Evolutionary conservation across 2,113 vertebrate genomes (phyloP).

Genomic region (Psilopsiagon aymara): DNA sequence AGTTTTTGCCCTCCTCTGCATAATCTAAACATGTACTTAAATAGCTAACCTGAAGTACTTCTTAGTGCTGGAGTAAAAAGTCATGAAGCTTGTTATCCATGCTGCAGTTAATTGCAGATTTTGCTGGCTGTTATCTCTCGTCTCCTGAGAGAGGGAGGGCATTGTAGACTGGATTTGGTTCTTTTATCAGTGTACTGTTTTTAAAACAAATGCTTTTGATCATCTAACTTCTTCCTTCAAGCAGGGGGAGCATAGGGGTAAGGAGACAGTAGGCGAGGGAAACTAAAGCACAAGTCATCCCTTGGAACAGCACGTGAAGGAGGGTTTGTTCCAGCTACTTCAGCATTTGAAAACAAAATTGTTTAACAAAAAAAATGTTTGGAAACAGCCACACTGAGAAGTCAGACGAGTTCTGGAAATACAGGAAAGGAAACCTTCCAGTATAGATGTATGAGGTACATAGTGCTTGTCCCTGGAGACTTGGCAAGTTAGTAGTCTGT

Average conservation of each 20-base stretch:
- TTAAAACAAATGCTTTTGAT: neutral
- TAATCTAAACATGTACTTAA: no score
- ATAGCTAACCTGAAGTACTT: neutral
- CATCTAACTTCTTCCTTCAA: neutral
- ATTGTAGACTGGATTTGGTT: neutral
- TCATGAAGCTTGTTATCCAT: neutral
- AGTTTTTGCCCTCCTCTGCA: neutral
- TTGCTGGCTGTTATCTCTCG: neutral
- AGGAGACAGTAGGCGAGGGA: neutral
- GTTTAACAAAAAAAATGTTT: neutral
- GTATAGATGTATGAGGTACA: rapidly evolving
- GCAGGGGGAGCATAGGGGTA: neutral
- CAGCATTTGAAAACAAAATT: neutral
- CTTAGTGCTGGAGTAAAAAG: neutral
- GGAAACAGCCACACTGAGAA: neutral
- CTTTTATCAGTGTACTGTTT: neutral
- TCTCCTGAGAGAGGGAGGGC: neutral
- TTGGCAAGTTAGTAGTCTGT: neutral
- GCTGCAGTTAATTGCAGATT: neutral
- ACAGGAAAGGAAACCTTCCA: neutral
- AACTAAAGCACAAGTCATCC: neutral
- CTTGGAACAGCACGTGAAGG: neutral
- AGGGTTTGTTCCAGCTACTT: neutral
- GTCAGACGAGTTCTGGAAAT: neutral
- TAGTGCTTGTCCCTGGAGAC: neutral